Evolutionary conservation across 2,113 vertebrate species (phyloP), one percentile per base, ranked within the genome.

Genomic region (Chrysochloris asiatica): DNA sequence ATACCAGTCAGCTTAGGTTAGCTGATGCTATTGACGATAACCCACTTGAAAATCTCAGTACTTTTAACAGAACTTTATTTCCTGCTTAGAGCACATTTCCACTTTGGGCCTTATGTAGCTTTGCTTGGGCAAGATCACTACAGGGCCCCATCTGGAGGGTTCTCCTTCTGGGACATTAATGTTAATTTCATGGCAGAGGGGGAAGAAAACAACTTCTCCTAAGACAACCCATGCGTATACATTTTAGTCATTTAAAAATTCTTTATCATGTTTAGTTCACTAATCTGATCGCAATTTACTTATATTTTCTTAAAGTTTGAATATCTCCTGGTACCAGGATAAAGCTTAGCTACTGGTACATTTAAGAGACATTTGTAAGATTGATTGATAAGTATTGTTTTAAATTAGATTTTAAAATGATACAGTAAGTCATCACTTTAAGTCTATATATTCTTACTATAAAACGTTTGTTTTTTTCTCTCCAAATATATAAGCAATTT

Each of bases 241-340:
- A 69, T 36, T 59, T 89, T 59, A 83, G 45, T 52, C 38, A 65
- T 54, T 93, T 88, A 52, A 47, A 93, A 26, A 89, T 17, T 73
- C 14, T 86, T n/a, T 41, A 14, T 67, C n/a, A 21, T 50, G 14
- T 67, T 88, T 45, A 65, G 38, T 69, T 21, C 6, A 83, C 43
- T 2, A 87, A 17, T 80, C 50, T 36, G 50, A 47, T 73, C 22
- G 45, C 12, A 16, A 8, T 76, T 76, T 76, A 48, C 30, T 30
- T 76, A 10, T n/a, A 19, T 48, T 76, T 48, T 76, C 43, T 47
- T 75, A 14, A 75, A 47, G 33, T 48, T 76, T 48, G 30, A 76
- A 4, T 48, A 48, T 48, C 45, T 33, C 30, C 12, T 48, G 73
- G 6, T 33, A 30, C 54, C 43, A 65, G 33, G 6, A 24, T 92